phyloP scores from a whole-genome alignment of 64 coral and sea anemone species.

The Trachythela sp. region DNA sequence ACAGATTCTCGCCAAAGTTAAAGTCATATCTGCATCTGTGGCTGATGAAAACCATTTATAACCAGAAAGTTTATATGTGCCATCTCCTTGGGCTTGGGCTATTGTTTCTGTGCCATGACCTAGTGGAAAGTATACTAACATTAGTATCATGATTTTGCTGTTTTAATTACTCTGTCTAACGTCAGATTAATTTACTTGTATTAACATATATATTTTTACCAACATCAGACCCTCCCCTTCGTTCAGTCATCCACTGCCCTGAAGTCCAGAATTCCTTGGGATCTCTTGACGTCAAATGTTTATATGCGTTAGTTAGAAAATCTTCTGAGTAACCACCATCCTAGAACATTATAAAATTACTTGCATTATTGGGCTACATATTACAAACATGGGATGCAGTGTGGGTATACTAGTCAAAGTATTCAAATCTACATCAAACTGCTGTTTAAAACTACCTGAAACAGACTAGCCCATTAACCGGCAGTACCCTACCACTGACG shows the following conservation, averaged over 20 bases:
- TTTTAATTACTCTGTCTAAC: too few species aligned
- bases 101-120: slow-evolving; percentile 81
- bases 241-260: slow-evolving; percentile 95
- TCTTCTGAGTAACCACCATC: slow-evolving; percentile 9
- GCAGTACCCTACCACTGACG: too few species aligned
- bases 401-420: too few species aligned
- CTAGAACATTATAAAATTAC: not conserved
- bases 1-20: slow-evolving; percentile 71
- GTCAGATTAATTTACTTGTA: not conserved
- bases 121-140: slow-evolving; percentile 22
- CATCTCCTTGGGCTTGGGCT: slow-evolving; percentile 55
- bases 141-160: not conserved
- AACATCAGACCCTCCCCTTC: slow-evolving; percentile 87
- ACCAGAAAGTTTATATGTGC: slow-evolving; percentile 67
- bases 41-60: slow-evolving; percentile 99
- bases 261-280: slow-evolving; percentile 84
- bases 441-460: too few species aligned
- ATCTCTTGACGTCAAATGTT: slow-evolving; percentile 52
- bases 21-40: slow-evolving; percentile 77
- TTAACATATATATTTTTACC: slow-evolving; percentile 15
- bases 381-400: too few species aligned
- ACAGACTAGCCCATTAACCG: too few species aligned
- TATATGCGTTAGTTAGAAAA: slow-evolving; percentile 50
- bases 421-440: too few species aligned
- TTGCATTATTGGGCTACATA: not conserved